These are phyloP conservation scores for Pammene fasciana DNA, from an alignment of 2,888 invertebrate species.

Conservation along the genomic window DNA sequence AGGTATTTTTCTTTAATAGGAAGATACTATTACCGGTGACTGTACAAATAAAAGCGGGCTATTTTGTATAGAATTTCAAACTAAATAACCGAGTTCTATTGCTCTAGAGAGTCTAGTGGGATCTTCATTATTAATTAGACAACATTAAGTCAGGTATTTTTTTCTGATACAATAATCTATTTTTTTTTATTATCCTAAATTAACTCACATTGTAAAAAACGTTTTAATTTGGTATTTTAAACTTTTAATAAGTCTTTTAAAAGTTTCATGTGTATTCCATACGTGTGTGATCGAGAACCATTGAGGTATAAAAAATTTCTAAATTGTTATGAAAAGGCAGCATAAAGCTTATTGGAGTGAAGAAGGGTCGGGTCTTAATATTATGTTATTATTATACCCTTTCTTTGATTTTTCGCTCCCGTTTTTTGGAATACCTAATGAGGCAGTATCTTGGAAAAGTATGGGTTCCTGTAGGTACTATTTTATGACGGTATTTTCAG, in stretches of 20 bases:
- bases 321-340: constrained; percentile 33
- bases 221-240: no score
- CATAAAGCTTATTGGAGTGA: constrained; percentile 18
- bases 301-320: constrained; percentile 23
- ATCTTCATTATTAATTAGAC: no score
- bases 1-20: no score
- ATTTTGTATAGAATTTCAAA: no score
- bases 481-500: background rate
- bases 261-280: background rate
- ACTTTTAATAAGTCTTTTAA: background rate
- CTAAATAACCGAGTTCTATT: no score
- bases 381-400: constrained; percentile 26
- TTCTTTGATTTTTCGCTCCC: constrained; percentile 28
- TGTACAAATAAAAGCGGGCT: no score
- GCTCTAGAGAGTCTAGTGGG: no score
- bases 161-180: no score
- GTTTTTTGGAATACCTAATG: constrained; percentile 18
- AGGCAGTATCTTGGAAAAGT: constrained; percentile 18
- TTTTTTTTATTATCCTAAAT: no score
- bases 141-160: no score
- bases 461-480: background rate
- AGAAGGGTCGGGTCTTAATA: constrained; percentile 31
- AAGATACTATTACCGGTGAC: no score
- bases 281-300: constrained; percentile 16
- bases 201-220: no score